phyloP scores from a whole-genome alignment of 2,888 invertebrate species.

The Teleogryllus oceanicus region DNA sequence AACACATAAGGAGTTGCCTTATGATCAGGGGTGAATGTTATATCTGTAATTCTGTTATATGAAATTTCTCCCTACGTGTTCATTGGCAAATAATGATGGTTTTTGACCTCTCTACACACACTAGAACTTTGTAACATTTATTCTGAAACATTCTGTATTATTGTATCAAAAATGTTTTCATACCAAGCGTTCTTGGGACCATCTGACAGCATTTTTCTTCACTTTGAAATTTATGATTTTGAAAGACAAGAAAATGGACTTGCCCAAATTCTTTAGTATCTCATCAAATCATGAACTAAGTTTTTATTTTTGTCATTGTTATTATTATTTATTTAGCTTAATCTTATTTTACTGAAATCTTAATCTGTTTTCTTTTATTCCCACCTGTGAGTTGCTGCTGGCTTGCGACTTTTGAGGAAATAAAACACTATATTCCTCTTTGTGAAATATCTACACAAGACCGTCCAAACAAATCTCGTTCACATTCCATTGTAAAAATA shows the following conservation, averaged over 20 bases:
- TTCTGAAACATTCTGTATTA: too few species aligned
- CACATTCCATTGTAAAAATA: slow-evolving; percentile 26
- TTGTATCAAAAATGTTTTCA: not conserved
- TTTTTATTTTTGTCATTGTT: not conserved
- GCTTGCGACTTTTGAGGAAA: not conserved
- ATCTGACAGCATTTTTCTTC: not conserved
- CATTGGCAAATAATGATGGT: too few species aligned
- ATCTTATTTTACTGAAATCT: slow-evolving; percentile 2
- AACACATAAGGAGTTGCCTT: too few species aligned
- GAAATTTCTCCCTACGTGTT: too few species aligned
- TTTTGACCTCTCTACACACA: too few species aligned
- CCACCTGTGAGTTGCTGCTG: slow-evolving; percentile 18
- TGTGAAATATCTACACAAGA: slow-evolving; percentile 27
- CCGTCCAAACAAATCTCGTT: slow-evolving; percentile 28
- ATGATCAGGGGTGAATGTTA: too few species aligned
- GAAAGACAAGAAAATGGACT: too few species aligned
- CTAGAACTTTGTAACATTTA: too few species aligned
- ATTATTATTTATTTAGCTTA: not conserved
- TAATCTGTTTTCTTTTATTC: not conserved
- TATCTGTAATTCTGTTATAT: too few species aligned
- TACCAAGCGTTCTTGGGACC: not conserved
- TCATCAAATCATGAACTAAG: not conserved
- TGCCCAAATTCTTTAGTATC: too few species aligned
- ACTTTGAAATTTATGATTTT: too few species aligned
- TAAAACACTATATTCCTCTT: not conserved